Conservation (phyloP, 2,888 invertebrate species). For the Luffia ferchaultella region DNA sequence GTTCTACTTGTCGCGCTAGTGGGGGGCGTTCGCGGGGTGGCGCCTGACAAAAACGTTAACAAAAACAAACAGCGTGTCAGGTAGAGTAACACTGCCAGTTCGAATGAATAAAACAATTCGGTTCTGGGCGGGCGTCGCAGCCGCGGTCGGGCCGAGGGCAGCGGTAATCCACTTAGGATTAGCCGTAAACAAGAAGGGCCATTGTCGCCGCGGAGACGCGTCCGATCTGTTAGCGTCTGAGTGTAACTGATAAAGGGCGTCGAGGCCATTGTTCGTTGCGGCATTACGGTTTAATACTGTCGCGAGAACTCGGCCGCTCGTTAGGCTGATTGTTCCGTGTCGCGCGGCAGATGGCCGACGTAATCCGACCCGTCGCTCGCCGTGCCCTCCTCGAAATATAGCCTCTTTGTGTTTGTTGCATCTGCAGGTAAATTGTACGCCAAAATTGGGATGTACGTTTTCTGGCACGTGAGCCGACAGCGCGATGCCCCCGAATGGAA, state of each 20-base stretch:
- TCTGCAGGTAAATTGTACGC: slow-evolving; percentile 63
- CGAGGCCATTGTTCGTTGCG: slow-evolving; percentile 48
- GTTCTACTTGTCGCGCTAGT: slow-evolving; percentile 16
- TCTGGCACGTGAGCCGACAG: slow-evolving; percentile 35
- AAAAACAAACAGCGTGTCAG: neutral
- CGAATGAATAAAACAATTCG: slow-evolving; percentile 1
- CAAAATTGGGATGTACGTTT: slow-evolving; percentile 55
- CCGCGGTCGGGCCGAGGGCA: slow-evolving; percentile 6
- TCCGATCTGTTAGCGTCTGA: slow-evolving; percentile 58
- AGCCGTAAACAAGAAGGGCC: slow-evolving; percentile 54
- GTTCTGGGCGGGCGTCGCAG: neutral
- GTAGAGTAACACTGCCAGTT: neutral
- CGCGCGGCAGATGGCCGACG: slow-evolving; percentile 56
- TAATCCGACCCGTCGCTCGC: slow-evolving; percentile 45
- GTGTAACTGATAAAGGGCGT: slow-evolving; percentile 40
- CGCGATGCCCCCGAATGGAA: too few species aligned
- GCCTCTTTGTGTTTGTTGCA: slow-evolving; percentile 63
- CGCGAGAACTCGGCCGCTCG: slow-evolving; percentile 52
- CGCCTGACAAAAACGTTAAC: neutral
- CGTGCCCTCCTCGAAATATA: slow-evolving; percentile 36
- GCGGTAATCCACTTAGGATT: slow-evolving; percentile 59
- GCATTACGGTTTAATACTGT: slow-evolving; percentile 60
- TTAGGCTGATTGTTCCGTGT: slow-evolving; percentile 60
- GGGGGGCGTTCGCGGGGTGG: slow-evolving; percentile 27
- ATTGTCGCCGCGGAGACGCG: slow-evolving; percentile 38